Percentiles rank a stretch among this genome's conserved stretches.
Evolutionary conservation across 2,797 vertebrate species (phyloP).

Genomic region (Neosilurus hyrtlii): DNA sequence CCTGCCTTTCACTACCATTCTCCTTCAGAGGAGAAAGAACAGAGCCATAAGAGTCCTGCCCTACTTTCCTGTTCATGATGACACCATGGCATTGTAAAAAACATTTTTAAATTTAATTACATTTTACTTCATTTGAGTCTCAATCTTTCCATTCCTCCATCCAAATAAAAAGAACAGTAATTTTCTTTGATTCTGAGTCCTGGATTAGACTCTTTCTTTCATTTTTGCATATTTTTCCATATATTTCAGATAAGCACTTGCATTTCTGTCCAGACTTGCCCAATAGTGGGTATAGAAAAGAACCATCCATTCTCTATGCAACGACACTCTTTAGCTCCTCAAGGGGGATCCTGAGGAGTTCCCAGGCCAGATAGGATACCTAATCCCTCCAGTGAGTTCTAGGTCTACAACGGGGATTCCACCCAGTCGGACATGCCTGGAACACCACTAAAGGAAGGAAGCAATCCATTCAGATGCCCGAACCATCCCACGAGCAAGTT

Average conservation of each 20-base stretch:
- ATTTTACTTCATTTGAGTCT: conserved; percentile 17
- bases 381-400: no score
- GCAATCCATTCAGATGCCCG: no score
- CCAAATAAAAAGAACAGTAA: not conserved
- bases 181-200: conserved; percentile 7
- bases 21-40: conserved; percentile 9
- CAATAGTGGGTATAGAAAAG: no score
- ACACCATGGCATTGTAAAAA: not conserved
- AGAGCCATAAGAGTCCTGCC: conserved; percentile 16
- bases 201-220: not conserved
- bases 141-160: not conserved
- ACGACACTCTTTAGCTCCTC: no score
- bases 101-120: not conserved
- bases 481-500: no score
- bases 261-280: not conserved
- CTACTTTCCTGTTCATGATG: conserved; percentile 8
- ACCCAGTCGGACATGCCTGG: no score
- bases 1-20: not conserved
- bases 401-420: no score
- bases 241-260: not conserved
- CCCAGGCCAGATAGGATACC: no score
- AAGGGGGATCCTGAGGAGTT: no score
- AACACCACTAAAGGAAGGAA: no score
- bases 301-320: not conserved
- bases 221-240: not conserved